Conservation (phyloP, 2,888 invertebrate genomes). For the Drosophila melanosoma region DNA sequence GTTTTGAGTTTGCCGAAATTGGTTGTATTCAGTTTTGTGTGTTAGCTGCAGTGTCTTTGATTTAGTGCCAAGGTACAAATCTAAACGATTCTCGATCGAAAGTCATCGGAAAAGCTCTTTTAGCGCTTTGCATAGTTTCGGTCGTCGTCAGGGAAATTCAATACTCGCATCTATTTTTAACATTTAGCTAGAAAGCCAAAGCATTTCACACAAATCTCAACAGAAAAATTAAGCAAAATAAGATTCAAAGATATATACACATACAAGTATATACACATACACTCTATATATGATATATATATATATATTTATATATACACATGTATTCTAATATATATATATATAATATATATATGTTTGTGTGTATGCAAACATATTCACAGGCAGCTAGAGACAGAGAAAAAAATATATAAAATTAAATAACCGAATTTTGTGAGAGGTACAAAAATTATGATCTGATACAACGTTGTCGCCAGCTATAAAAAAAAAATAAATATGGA, state of each 20-base stretch:
- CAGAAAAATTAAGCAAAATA: constrained; percentile 42
- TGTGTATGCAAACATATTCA: constrained; percentile 4
- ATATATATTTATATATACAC: neutral
- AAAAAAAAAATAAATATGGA: constrained; percentile 57
- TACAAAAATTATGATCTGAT: constrained; percentile 68
- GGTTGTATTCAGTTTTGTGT: constrained; percentile 4
- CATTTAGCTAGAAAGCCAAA: constrained; percentile 44
- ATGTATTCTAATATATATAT: neutral
- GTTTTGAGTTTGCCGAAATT: constrained; percentile 13
- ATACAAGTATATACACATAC: neutral
- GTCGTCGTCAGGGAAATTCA: constrained; percentile 72
- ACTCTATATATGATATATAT: neutral
- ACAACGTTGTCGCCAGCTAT: constrained; percentile 70
- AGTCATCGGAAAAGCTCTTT: constrained; percentile 41
- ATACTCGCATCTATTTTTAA: constrained; percentile 82
- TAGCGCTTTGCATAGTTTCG: constrained; percentile 40
- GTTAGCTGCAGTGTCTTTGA: constrained; percentile 31
- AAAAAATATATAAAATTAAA: constrained; percentile 48
- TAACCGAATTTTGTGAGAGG: constrained; percentile 49
- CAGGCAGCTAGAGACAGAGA: neutral
- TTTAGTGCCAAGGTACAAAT: constrained; percentile 75
- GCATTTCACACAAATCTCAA: constrained; percentile 58
- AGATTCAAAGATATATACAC: constrained; percentile 1
- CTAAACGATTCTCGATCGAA: constrained; percentile 30
- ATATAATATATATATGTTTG: constrained; percentile 3